Evolutionary conservation across 2,113 vertebrate species (phyloP).

Genomic region (Ivindomyrus marchei): DNA sequence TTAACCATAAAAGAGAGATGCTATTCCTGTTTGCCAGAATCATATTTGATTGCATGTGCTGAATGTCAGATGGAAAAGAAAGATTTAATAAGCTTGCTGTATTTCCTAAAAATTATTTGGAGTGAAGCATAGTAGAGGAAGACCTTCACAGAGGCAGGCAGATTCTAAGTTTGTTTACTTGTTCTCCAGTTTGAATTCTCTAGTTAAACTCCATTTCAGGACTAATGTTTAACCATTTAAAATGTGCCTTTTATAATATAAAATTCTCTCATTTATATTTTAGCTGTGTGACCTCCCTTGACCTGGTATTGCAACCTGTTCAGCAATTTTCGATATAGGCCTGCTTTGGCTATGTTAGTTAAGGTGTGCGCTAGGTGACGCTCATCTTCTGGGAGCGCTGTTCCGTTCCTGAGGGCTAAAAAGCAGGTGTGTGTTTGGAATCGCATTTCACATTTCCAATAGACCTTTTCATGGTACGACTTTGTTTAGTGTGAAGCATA

Average conservation of each 20-base stretch:
- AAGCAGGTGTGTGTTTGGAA: not conserved
- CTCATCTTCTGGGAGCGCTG: not conserved
- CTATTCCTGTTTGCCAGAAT: not conserved
- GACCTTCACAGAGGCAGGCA: not conserved
- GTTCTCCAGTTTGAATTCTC: not conserved
- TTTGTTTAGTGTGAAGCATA: not conserved
- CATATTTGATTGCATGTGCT: not conserved
- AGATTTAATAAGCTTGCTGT: not conserved
- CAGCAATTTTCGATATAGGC: not conserved
- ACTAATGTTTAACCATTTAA: not conserved
- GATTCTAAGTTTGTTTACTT: not conserved
- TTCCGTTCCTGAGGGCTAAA: not conserved
- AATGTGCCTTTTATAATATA: not conserved
- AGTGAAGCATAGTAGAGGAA: not conserved
- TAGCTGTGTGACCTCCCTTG: not conserved
- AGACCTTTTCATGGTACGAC: not conserved
- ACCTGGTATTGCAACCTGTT: not conserved
- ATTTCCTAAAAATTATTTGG: not conserved
- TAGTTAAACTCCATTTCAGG: not conserved
- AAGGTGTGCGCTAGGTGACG: not conserved
- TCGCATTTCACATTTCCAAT: not conserved
- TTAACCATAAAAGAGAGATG: not conserved
- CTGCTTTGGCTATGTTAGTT: not conserved
- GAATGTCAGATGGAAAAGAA: not conserved
- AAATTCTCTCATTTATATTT: not conserved